phyloP scores from a whole-genome alignment of 2,888 invertebrate genomes.

The Geotrupes spiniger region DNA sequence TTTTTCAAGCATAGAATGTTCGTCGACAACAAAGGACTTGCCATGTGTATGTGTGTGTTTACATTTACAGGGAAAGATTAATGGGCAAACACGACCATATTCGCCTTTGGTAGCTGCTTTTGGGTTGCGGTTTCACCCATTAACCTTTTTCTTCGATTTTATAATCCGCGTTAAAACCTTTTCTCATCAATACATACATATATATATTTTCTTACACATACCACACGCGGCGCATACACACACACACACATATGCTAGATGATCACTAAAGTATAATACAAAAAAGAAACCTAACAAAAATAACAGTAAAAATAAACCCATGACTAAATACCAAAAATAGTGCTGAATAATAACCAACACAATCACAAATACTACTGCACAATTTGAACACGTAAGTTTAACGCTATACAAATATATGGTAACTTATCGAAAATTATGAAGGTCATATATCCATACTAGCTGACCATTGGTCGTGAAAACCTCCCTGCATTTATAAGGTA shows the following conservation, averaged over 20 bases:
- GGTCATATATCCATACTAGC: constrained; percentile 20
- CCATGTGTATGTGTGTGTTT: constrained; percentile 4
- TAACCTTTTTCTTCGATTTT: no score
- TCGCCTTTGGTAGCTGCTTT: no score
- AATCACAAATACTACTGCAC: constrained; percentile 24
- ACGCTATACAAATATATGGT: constrained; percentile 31
- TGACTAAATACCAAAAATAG: constrained; percentile 3
- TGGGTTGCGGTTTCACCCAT: no score
- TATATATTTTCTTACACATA: constrained; percentile 5
- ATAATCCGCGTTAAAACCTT: no score
- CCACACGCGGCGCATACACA: neutral
- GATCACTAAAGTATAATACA: constrained; percentile 1
- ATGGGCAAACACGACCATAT: no score
- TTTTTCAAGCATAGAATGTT: no score
- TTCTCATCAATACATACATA: constrained; percentile 8
- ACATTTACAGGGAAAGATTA: no score
- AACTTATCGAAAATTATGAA: constrained; percentile 30
- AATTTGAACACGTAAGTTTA: constrained; percentile 10
- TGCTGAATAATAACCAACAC: constrained; percentile 17
- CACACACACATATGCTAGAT: constrained; percentile 5
- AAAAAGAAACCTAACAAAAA: no score
- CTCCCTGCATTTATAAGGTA: constrained; percentile 31
- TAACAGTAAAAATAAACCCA: constrained; percentile 9
- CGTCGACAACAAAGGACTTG: no score
- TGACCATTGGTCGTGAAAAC: constrained; percentile 14